Base-by-base conservation (phyloP, 2,113 vertebrate genomes). In the Orientallactaga bullata region DNA sequence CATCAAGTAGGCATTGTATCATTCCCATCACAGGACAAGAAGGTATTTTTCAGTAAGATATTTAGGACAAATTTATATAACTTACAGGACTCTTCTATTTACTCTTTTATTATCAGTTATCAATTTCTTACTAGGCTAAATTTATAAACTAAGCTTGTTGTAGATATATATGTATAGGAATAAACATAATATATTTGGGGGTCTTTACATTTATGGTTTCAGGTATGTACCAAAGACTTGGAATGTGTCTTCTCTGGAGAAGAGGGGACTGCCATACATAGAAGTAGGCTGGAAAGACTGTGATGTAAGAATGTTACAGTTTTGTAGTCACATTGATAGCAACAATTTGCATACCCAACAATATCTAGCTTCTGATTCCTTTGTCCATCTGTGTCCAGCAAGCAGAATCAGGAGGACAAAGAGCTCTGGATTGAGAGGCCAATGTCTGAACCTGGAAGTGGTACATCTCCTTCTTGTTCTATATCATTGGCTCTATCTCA, bases 361-460 rank as follows among this genome's bases (percentile, higher is more conserved):
- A 0, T 8, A 47, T 7, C 18, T 42, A 73, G 21, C 23, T 47
- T 72, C 11, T 37, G n/a, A 60, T 2, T 0, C 6, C 9, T 23
- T 5, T 2, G 12, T 7, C 7, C 21, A 58, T 61, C 12, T 69
- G 28, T 42, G 73, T 74, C 20, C 51, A 84, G 61, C 5, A 18
- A 63, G 12, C 4, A 60, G 71, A 90, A 80, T 47, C 23, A 58
- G 26, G 63, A 66, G 21, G 42, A 18, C 35, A 65, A 1, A 0
- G 0, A 32, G n/a, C 24, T 26, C 1, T n/a, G 15, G 1, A 1
- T 2, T 6, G 24, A 72, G 9, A 23, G 12, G 15, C 58, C 30
- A 18, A 2, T 35, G 28, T 1, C 5, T 77, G 10, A 63, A 35
- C 1, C 51, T 61, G 28, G 15, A 60, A 88, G 9, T 28, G 18